Evolutionary conservation across 2,888 invertebrate genomes (phyloP).

Genomic region (Drosophila multiciliata): DNA sequence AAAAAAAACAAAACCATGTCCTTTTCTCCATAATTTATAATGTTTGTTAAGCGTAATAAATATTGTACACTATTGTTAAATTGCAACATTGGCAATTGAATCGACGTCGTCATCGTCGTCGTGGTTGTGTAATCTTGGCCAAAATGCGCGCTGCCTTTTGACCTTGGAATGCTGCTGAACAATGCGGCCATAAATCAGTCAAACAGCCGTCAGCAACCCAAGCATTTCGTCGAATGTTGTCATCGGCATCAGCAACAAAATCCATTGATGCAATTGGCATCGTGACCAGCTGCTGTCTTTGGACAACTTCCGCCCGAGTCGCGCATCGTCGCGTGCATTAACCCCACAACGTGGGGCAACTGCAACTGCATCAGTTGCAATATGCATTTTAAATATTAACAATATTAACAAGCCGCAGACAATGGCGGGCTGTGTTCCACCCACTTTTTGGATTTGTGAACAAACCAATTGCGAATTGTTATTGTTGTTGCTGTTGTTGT

Average conservation of each 20-base stretch:
- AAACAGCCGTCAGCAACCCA: constrained; percentile 9
- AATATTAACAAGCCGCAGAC: constrained; percentile 44
- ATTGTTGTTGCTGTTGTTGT: constrained; percentile 20
- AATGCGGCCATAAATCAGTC: constrained; percentile 65
- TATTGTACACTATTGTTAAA: constrained; percentile 21
- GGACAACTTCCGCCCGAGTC: constrained; percentile 57
- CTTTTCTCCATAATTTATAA: constrained; percentile 16
- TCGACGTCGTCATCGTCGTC: background rate
- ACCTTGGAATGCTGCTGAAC: constrained; percentile 22
- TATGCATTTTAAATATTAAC: constrained; percentile 47
- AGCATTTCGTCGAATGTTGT: constrained; percentile 43
- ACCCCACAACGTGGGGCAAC: constrained; percentile 48
- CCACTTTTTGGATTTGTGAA: constrained; percentile 57
- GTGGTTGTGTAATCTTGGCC: constrained; percentile 63
- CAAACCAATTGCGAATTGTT: constrained; percentile 21
- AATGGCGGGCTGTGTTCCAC: constrained; percentile 58
- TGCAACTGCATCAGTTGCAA: constrained; percentile 27
- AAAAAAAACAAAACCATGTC: constrained; percentile 28
- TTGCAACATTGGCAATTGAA: background rate
- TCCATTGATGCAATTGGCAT: constrained; percentile 47
- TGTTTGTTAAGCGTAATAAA: constrained; percentile 68
- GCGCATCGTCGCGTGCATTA: constrained; percentile 63
- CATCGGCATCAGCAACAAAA: constrained; percentile 23
- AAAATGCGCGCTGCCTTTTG: constrained; percentile 10
- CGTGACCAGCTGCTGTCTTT: constrained; percentile 50